Conservation (phyloP, 2,888 invertebrate species). For the Euproctis similis region DNA sequence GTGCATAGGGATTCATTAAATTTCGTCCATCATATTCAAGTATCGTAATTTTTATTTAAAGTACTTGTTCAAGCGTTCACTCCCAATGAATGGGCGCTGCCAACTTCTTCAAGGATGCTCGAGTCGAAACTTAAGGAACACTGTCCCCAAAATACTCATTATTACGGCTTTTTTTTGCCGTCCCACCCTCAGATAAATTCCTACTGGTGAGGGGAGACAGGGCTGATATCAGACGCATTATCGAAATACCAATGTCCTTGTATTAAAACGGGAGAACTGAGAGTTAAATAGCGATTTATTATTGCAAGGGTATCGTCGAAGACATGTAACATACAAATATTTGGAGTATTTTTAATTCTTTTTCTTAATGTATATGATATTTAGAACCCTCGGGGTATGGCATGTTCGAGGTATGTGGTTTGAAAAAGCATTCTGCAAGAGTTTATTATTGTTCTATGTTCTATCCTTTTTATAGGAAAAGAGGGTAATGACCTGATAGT, state of each 20-base stretch:
- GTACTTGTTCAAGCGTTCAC: background rate
- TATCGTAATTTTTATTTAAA: too few relatives aligned
- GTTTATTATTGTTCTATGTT: too few relatives aligned
- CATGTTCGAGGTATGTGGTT: too few relatives aligned
- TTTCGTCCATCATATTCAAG: too few relatives aligned
- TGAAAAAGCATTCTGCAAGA: background rate
- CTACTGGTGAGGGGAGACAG: conserved; percentile 53
- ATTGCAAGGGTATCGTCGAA: conserved; percentile 29
- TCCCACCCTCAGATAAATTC: conserved; percentile 62
- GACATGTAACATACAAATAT: conserved; percentile 12
- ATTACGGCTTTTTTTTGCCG: conserved; percentile 69
- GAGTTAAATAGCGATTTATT: conserved; percentile 69
- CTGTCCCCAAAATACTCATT: conserved; percentile 62
- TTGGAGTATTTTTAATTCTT: conserved; percentile 24
- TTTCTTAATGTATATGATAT: too few relatives aligned
- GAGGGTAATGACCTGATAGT: too few relatives aligned
- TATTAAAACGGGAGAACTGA: conserved; percentile 66
- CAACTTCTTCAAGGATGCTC: conserved; percentile 20
- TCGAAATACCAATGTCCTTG: conserved; percentile 70
- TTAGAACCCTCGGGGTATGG: too few relatives aligned
- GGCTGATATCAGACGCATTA: conserved; percentile 68
- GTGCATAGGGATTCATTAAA: too few relatives aligned
- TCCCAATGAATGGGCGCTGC: conserved; percentile 12
- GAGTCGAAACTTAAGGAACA: conserved; percentile 36
- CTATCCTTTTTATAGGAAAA: too few relatives aligned